Conservation (phyloP, 35 echinoderm and acorn worm species). For the Patiria miniata region DNA sequence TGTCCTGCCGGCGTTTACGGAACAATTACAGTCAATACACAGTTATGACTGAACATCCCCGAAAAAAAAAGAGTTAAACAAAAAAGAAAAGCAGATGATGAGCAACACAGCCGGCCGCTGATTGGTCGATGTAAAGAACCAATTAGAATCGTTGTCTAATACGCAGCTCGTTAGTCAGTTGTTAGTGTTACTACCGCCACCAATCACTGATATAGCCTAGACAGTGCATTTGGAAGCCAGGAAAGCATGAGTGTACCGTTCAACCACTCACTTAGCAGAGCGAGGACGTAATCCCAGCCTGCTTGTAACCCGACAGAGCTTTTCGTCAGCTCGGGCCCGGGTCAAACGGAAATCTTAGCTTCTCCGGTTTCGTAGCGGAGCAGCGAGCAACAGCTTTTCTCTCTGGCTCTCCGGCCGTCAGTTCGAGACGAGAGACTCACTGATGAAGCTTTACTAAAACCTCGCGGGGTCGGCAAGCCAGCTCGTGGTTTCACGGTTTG, state of each 20-base stretch:
- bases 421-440: conserved; percentile 13
- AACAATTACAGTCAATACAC: conserved; percentile 51
- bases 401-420: neutral
- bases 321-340: conserved; percentile 42
- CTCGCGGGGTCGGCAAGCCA: neutral
- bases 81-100: conserved; percentile 17
- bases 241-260: neutral
- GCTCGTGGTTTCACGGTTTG: conserved; percentile 20
- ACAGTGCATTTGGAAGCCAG: conserved; percentile 10
- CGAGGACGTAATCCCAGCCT: conserved; percentile 10
- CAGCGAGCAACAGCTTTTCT: conserved; percentile 14
- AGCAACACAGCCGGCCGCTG: conserved; percentile 42
- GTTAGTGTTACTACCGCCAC: conserved; percentile 37
- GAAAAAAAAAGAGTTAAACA: neutral
- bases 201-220: neutral
- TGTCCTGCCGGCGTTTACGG: conserved; percentile 55
- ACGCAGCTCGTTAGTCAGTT: conserved; percentile 19
- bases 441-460: neutral
- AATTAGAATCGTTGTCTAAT: conserved; percentile 27
- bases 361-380: neutral
- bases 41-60: conserved; percentile 25
- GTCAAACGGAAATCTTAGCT: conserved; percentile 11
- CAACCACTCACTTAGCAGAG: conserved; percentile 4
- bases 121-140: conserved; percentile 43
- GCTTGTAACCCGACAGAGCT: conserved; percentile 12